A percentile compares a stretch with the other conserved stretches of the same genome.
phyloP scores from a whole-genome alignment of 2,113 vertebrate genomes.

The Oophaga pumilio region DNA sequence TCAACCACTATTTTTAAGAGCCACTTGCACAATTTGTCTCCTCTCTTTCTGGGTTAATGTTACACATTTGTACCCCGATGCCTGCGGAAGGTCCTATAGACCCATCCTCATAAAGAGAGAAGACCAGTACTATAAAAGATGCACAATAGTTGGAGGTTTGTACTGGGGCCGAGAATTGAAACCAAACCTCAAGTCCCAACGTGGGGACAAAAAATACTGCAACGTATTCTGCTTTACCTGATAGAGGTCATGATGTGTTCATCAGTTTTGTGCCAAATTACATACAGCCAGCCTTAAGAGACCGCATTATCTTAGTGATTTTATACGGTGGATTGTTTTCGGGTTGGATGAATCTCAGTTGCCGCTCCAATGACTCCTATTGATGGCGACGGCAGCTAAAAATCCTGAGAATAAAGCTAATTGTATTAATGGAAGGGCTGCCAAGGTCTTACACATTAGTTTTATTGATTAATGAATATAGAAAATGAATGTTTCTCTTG shows the following conservation, averaged over 20 bases:
- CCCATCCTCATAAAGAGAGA: too few species aligned
- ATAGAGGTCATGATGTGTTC: not conserved
- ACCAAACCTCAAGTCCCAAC: too few species aligned
- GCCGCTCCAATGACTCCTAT: not conserved
- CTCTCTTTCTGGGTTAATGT: too few species aligned
- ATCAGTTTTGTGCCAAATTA: not conserved
- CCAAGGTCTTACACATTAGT: slow-evolving; percentile 48
- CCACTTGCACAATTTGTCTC: too few species aligned
- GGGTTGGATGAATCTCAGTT: not conserved
- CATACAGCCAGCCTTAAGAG: not conserved
- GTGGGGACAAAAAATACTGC: not conserved
- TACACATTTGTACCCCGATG: too few species aligned
- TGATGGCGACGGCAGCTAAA: slow-evolving; percentile 3
- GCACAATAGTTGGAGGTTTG: too few species aligned
- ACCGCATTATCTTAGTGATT: not conserved
- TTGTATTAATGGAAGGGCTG: slow-evolving; percentile 48
- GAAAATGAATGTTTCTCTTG: slow-evolving; percentile 52
- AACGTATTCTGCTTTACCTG: not conserved
- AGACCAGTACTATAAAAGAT: too few species aligned
- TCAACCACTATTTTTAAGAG: too few species aligned
- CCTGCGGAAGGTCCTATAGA: too few species aligned
- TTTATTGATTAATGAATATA: slow-evolving; percentile 54
- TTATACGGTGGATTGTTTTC: not conserved
- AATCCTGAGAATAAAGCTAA: slow-evolving; percentile 41
- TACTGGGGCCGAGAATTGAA: too few species aligned